Evolutionary conservation across 2,888 invertebrate genomes (phyloP), one percentile per base, ranked within the genome.

Genomic region (Archaeoteleia sp.): DNA sequence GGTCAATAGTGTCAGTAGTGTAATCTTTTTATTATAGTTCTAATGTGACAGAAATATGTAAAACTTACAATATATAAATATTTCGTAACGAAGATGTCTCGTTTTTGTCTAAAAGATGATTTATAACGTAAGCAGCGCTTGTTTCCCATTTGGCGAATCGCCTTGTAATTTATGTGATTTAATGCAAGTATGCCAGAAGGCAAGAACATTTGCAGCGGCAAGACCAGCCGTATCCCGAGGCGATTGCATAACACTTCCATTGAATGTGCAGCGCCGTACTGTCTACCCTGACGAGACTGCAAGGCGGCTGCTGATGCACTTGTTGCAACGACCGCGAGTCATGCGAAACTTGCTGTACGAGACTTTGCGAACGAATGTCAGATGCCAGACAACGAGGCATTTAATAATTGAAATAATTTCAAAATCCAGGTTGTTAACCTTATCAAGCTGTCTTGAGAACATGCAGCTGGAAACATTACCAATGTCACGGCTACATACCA

Each of bases 251-350:
- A 61, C 62, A 58, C 71, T 68, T 68, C 29, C 68, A 74, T 70
- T 70, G 66, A 67, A 70, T 29, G 60, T 66, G 54, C 58, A 75
- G 78, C 82, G 82, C 83, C 83, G 77, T 73, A 80, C 82, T 75
- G 84, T 84, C 83, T 84, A 81, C 76, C 45, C 63, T 77, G 77
- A 74, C 81, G 81, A 83, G 82, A 81, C 83, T 78, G 81, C 78
- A 69, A 78, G 82, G 81, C 82, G 76, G 73, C 77, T 43, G 60
- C 51, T 49, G 37, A 62, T 78, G 79, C 77, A 79, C 80, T 79
- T 79, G 79, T 78, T 78, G 80, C 80, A 77, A 75, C 60, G 45
- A 49, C 43, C 54, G 25, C 48, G 37, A 62, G 53, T 62, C 57
- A 54, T 57, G 43, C 53, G 39, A 67, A 53, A 58, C 67, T 66